Conservation (phyloP, 2,113 vertebrate species). For the Eupsittula cactorum region DNA sequence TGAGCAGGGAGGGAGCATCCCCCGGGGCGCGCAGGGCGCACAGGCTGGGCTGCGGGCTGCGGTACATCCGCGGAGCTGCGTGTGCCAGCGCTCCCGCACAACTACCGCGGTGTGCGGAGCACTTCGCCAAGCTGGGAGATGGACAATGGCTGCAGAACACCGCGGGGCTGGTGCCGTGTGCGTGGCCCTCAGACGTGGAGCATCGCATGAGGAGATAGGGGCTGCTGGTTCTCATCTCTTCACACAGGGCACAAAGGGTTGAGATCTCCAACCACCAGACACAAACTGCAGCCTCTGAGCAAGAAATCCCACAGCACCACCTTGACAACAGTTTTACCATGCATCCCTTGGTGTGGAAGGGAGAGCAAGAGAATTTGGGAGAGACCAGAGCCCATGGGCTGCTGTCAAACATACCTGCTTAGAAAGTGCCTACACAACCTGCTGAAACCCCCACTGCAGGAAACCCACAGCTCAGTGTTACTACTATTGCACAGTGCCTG, state of each 20-base stretch:
- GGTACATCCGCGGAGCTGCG: neutral
- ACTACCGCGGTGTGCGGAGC: neutral
- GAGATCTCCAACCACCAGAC: accelerated
- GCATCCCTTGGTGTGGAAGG: neutral
- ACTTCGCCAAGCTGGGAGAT: neutral
- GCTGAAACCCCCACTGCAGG: neutral
- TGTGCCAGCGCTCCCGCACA: neutral
- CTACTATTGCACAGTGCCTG: neutral
- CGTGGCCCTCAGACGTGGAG: accelerated
- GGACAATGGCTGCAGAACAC: neutral
- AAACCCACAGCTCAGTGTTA: neutral
- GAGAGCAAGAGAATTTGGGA: neutral
- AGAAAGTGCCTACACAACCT: neutral
- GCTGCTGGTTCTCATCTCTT: neutral
- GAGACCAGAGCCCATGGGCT: neutral
- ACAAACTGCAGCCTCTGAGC: neutral
- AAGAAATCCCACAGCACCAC: neutral
- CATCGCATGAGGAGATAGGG: accelerated
- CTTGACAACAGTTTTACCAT: accelerated
- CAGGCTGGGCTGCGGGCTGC: neutral
- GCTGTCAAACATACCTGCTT: neutral
- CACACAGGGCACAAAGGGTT: accelerated
- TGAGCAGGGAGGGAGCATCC: neutral
- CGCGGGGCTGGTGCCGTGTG: accelerated
- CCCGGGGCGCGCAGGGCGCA: neutral